Evolutionary conservation across 1,140 invertebrate species (phyloP).

Genomic region (Trichogramma pretiosum): DNA sequence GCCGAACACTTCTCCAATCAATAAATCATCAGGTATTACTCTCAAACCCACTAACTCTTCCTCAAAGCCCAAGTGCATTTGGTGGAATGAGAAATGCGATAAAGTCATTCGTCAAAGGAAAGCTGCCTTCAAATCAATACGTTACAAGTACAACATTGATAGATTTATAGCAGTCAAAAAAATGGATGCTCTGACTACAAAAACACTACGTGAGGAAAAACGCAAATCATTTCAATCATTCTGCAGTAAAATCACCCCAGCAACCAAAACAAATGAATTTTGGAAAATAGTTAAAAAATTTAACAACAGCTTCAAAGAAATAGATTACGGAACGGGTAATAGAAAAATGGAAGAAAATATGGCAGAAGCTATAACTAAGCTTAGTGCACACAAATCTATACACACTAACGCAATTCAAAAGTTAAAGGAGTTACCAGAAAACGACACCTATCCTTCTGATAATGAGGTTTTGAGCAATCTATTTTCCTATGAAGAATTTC

Average conservation of each 20-base stretch:
- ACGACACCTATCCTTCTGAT: not conserved
- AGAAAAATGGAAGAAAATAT: not conserved
- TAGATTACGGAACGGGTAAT: not conserved
- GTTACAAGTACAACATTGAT: too few relatives aligned
- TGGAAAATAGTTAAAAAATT: not conserved
- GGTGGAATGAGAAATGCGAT: too few relatives aligned
- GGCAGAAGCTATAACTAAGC: not conserved
- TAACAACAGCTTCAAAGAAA: not conserved
- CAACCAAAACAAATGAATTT: not conserved
- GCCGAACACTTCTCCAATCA: too few relatives aligned
- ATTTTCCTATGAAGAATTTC: conserved; percentile 11
- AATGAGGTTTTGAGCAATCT: not conserved
- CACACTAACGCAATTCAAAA: not conserved
- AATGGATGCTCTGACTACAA: not conserved
- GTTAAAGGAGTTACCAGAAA: not conserved
- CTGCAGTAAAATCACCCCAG: not conserved
- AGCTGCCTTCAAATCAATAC: too few relatives aligned
- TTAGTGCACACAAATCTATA: not conserved
- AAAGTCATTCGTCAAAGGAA: too few relatives aligned
- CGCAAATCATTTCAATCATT: not conserved
- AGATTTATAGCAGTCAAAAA: too few relatives aligned
- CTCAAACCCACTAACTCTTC: too few relatives aligned
- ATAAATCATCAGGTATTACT: too few relatives aligned
- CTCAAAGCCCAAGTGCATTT: too few relatives aligned
- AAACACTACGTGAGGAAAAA: not conserved